A percentile compares a stretch with the other conserved stretches of the same genome.
These are phyloP conservation scores for Carposina sasakii DNA, from an alignment of 1,140 invertebrate species.

Conservation along the genomic window DNA sequence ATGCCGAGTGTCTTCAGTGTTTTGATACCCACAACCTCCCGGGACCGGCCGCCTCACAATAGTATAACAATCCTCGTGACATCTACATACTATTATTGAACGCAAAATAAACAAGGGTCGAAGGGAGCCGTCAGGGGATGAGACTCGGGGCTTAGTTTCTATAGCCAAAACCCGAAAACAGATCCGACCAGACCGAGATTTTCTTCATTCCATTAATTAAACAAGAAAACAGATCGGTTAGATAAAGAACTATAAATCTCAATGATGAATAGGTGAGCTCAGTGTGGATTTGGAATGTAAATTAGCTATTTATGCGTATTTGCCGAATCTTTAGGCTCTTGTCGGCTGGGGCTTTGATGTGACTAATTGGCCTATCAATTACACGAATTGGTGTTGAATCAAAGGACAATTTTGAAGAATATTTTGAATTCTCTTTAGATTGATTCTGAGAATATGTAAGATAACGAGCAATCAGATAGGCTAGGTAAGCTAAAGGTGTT, in stretches of 20 bases:
- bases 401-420: too few relatives aligned
- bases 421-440: too few relatives aligned
- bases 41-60: neutral
- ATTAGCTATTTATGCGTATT: slow-evolving; percentile 59
- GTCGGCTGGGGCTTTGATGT: too few relatives aligned
- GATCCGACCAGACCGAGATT: slow-evolving; percentile 12
- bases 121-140: neutral
- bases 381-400: too few relatives aligned
- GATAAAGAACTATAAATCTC: slow-evolving; percentile 68
- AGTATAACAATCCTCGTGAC: neutral
- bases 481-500: too few relatives aligned
- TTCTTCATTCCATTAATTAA: slow-evolving; percentile 54
- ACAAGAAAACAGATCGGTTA: slow-evolving; percentile 62
- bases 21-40: neutral
- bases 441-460: too few relatives aligned
- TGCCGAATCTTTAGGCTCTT: too few relatives aligned
- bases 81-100: too few relatives aligned
- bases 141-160: neutral
- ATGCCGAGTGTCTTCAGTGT: neutral
- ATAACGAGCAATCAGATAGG: too few relatives aligned
- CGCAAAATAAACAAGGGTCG: neutral
- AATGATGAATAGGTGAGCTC: slow-evolving; percentile 66
- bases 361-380: too few relatives aligned
- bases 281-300: slow-evolving; percentile 59
- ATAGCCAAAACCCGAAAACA: neutral